These are phyloP conservation scores for Chloebia gouldiae DNA, from an alignment of 2,113 vertebrate species.

Conservation along the genomic window DNA sequence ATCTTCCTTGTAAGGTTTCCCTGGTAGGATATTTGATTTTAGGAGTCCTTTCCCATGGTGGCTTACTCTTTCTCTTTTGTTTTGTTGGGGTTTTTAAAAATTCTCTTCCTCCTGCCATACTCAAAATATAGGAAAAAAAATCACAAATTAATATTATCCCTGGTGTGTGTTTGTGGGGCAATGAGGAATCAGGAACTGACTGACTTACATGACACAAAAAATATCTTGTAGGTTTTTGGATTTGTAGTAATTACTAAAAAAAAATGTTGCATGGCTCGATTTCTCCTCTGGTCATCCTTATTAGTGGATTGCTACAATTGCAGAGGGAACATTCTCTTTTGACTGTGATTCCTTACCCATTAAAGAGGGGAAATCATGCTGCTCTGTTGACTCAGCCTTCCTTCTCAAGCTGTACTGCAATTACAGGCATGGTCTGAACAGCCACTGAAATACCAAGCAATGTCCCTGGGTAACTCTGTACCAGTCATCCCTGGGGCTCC, in stretches of 20 bases:
- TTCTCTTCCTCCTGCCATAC: neutral
- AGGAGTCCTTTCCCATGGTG: neutral
- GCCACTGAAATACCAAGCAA: neutral
- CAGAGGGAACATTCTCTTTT: neutral
- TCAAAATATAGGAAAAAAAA: neutral
- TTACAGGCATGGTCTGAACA: neutral
- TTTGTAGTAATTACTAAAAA: neutral
- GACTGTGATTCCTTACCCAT: neutral
- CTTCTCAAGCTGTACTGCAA: neutral
- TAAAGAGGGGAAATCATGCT: neutral
- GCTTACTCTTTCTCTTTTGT: neutral
- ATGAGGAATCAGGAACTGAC: neutral
- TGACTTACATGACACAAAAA: neutral
- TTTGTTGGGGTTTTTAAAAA: fast-evolving
- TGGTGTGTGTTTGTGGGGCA: neutral
- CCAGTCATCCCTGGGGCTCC: neutral
- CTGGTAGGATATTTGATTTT: neutral
- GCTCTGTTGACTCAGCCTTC: neutral
- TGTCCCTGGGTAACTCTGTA: neutral
- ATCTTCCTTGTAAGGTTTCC: neutral
- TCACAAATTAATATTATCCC: neutral
- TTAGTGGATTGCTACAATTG: neutral
- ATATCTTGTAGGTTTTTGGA: neutral
- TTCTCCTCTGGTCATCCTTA: neutral
- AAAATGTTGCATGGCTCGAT: neutral